A percentile compares a stretch with the other conserved stretches of the same genome.
Conservation (phyloP, 2,797 vertebrate species). For the Manis crassicaudata region DNA sequence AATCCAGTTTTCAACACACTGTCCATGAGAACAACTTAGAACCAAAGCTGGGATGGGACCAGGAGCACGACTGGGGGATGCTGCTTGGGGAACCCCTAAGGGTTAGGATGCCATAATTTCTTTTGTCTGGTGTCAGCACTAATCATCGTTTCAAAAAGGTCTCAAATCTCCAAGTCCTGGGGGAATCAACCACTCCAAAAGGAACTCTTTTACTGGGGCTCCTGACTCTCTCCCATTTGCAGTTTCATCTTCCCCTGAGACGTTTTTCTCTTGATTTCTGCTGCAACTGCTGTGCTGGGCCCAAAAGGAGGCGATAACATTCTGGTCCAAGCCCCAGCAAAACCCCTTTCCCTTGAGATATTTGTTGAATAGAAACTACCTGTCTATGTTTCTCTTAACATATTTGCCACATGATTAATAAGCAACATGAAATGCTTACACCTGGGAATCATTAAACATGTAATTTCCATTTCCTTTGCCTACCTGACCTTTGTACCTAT, state of each 20-base stretch:
- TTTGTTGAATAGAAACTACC: constrained; percentile 40
- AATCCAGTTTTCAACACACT: background rate
- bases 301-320: background rate
- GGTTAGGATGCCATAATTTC: background rate
- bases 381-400: constrained; percentile 56
- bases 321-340: constrained; percentile 13
- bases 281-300: background rate
- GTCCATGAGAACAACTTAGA: background rate
- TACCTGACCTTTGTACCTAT: background rate
- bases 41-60: background rate
- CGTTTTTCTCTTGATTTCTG: background rate
- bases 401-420: constrained; percentile 46
- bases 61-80: background rate
- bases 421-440: background rate
- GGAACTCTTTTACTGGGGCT: background rate
- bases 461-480: constrained; percentile 10
- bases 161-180: background rate
- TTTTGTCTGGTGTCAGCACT: background rate
- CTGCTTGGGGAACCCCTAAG: background rate
- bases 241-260: background rate
- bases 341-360: constrained; percentile 19
- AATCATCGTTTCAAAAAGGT: background rate
- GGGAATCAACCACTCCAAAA: background rate
- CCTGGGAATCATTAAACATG: constrained; percentile 13
- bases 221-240: background rate